phyloP scores from a whole-genome alignment of 2,888 invertebrate species.

The Andrena chrysosceles region DNA sequence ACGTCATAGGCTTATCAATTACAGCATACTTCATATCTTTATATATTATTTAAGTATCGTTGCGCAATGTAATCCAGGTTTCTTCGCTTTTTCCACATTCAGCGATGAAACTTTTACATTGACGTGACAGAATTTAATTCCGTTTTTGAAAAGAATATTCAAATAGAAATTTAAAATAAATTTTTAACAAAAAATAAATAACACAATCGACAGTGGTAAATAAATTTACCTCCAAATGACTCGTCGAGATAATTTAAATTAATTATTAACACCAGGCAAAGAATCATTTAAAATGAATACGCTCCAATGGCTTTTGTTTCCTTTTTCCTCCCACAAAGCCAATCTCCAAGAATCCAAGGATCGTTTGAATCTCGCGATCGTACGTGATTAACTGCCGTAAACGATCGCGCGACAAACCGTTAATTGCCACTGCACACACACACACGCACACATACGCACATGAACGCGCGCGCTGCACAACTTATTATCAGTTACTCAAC shows the following conservation, averaged over 20 bases:
- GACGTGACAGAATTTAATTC: too few species aligned
- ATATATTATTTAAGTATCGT: not conserved
- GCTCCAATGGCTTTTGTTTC: not conserved
- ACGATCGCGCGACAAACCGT: slow-evolving; percentile 41
- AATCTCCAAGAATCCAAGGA: slow-evolving; percentile 39
- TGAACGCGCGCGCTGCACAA: slow-evolving; percentile 58
- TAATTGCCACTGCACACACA: slow-evolving; percentile 83
- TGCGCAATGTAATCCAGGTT: not conserved
- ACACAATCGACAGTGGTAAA: not conserved
- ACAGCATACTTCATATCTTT: not conserved
- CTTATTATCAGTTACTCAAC: slow-evolving; percentile 72
- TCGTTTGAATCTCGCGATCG: slow-evolving; percentile 25
- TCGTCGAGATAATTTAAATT: not conserved
- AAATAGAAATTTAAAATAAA: too few species aligned
- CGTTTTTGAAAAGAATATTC: too few species aligned
- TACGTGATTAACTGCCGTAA: slow-evolving; percentile 13
- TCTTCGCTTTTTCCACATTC: not conserved
- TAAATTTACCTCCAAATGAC: not conserved
- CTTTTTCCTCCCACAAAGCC: slow-evolving; percentile 10
- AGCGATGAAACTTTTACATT: not conserved
- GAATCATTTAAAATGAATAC: not conserved
- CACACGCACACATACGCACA: slow-evolving; percentile 74
- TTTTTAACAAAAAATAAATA: not conserved
- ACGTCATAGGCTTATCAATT: not conserved
- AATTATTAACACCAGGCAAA: not conserved